These are phyloP conservation scores for Arctia plantaginis DNA, from an alignment of 2,888 invertebrate genomes.

Conservation along the genomic window DNA sequence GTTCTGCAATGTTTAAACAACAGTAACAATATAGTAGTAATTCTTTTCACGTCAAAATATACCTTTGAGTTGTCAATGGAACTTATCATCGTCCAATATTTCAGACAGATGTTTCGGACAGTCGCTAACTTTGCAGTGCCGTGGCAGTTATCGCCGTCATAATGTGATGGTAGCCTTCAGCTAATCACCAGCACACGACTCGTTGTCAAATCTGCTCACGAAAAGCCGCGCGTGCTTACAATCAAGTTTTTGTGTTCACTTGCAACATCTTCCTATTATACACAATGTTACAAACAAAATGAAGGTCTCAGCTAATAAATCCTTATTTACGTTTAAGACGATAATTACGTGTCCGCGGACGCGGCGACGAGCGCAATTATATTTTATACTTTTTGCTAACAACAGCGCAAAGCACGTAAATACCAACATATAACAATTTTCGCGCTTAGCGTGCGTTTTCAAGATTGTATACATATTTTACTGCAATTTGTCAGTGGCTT, in stretches of 20 bases:
- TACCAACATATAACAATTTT: neutral
- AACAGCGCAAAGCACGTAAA: neutral
- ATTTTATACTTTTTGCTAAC: constrained; percentile 1
- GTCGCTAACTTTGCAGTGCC: neutral
- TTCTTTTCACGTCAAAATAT: neutral
- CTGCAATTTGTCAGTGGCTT: neutral
- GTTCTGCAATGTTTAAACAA: neutral
- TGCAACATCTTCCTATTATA: constrained; percentile 28
- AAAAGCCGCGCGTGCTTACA: constrained; percentile 25
- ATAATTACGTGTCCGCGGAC: neutral
- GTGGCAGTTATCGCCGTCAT: neutral
- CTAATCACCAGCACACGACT: constrained; percentile 20
- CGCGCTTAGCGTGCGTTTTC: neutral
- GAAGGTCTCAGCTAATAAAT: constrained; percentile 18
- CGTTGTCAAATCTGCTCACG: constrained; percentile 12
- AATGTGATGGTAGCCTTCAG: constrained; percentile 31
- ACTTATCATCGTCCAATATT: neutral
- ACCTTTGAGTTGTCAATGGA: neutral
- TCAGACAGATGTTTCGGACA: neutral
- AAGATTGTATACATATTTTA: neutral
- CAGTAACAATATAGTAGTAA: neutral
- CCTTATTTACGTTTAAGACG: neutral
- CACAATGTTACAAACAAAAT: constrained; percentile 10
- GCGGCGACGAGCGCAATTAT: neutral
- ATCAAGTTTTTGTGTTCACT: constrained; percentile 21